Conservation (phyloP, 2,888 invertebrate genomes). For the Drosophila mercatorum region DNA sequence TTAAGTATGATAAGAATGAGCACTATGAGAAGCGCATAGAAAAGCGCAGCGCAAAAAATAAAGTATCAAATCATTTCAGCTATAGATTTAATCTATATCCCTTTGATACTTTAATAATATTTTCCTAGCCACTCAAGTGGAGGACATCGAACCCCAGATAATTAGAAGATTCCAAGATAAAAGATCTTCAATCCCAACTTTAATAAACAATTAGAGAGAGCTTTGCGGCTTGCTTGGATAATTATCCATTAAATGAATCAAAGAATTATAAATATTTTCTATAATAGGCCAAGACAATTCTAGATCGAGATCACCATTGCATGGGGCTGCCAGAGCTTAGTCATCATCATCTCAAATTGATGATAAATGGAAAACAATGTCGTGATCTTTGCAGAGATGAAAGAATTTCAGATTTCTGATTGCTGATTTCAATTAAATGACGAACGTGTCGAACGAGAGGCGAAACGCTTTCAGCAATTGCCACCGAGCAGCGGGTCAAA, state of each 20-base stretch:
- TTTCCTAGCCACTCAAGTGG: neutral
- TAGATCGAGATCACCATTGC: neutral
- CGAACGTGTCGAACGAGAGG: constrained; percentile 51
- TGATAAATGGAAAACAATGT: constrained; percentile 35
- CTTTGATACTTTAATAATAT: neutral
- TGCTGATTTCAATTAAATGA: constrained; percentile 66
- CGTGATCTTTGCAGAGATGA: constrained; percentile 28
- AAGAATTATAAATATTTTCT: neutral
- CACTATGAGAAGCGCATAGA: no score
- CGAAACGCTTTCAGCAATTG: constrained; percentile 59
- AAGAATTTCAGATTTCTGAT: constrained; percentile 54
- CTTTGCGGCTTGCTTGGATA: neutral
- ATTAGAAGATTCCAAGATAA: neutral
- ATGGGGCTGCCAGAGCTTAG: constrained; percentile 8
- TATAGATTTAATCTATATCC: no score
- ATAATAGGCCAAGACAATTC: neutral
- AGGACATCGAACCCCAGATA: neutral
- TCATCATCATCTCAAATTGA: constrained; percentile 31
- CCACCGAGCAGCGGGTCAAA: constrained; percentile 49
- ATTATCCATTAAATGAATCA: constrained; percentile 1
- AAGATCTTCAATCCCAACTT: neutral
- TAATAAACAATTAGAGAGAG: neutral
- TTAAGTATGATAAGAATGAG: no score
- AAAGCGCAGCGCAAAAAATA: no score
- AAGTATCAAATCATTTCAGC: no score